Evolutionary conservation across 2,113 vertebrate genomes (phyloP), one percentile per base, ranked within the genome.

Genomic region (Desmodus rotundus): DNA sequence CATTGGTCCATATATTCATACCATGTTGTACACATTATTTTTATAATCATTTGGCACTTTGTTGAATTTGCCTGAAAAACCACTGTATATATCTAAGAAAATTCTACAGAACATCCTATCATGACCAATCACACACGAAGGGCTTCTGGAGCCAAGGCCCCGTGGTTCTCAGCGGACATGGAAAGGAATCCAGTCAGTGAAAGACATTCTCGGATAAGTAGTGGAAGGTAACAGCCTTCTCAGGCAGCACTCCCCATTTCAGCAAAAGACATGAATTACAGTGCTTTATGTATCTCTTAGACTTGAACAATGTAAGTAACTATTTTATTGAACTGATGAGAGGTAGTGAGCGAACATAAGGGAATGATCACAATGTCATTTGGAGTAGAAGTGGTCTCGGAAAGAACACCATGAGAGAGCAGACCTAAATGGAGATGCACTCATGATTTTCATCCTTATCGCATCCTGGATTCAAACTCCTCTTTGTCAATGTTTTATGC

Each of bases 351-450:
- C 9, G 33, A 68, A 41, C 2, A 2, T 17, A 50, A 82, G 19
- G n/a, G 19, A 70, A 67, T 52, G 28, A 77, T 36, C 58, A 12
- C 31, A 52, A 16, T 47, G n/a, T 28, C 70, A 36, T 82, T 70
- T 56, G 33, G 45, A 89, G 14, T n/a, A 94, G 20, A 82, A n/a
- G 31, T 31, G 5, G 10, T 50, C 24, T 96, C 61, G 56, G 24
- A 76, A 73, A 94, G 67, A 73, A 61, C 54, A 16, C 5, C 3
- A 15, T 0, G 5, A n/a, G 45, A 72, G 67, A 73, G 4, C 31
- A 56, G 0, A 0, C 2, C 1, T 26, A 54, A 43, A 3, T 3
- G 17, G 8, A 73, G 19, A 58, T 4, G 28, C 16, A 13, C 9
- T 47, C 22, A 7, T 36, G 38, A 78, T 33, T 73, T 68, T 67